Conservation (phyloP, 92 coral and sea anemone genomes). For the Palythoa heliodiscus region DNA sequence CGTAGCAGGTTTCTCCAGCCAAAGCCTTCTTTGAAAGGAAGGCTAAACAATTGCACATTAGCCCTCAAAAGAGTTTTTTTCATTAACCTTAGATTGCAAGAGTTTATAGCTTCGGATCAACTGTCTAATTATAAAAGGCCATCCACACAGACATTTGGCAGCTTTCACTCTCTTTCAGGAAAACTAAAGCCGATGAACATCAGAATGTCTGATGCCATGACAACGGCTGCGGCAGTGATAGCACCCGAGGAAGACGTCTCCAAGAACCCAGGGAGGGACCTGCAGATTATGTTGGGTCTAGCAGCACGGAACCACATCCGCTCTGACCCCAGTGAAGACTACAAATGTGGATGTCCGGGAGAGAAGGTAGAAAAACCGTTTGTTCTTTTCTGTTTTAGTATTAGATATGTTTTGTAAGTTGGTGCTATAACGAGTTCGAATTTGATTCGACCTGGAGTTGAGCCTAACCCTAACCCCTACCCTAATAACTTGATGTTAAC, state of each 20-base stretch:
- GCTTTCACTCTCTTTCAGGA: constrained; percentile 3
- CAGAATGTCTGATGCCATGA: constrained; percentile 83
- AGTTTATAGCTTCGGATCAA: too few relatives aligned
- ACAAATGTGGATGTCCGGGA: constrained; percentile 44
- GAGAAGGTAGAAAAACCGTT: constrained; percentile 21
- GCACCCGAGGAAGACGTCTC: constrained; percentile 62
- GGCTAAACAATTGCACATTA: too few relatives aligned
- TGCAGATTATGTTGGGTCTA: constrained; percentile 80
- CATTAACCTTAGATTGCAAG: too few relatives aligned
- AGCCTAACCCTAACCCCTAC: too few relatives aligned
- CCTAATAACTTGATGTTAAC: too few relatives aligned
- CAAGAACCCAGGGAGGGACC: constrained; percentile 76
- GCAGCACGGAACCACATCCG: constrained; percentile 56
- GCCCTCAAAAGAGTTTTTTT: too few relatives aligned
- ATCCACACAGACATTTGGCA: neutral
- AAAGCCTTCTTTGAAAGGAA: too few relatives aligned
- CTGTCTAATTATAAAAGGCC: neutral
- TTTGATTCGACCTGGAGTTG: too few relatives aligned
- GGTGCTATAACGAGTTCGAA: too few relatives aligned
- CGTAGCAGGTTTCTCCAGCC: too few relatives aligned
- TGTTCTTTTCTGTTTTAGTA: neutral
- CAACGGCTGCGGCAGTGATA: constrained; percentile 76
- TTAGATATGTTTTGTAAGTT: too few relatives aligned
- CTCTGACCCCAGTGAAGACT: constrained; percentile 49
- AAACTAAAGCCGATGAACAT: constrained; percentile 57